Evolutionary conservation across 2,797 vertebrate species (phyloP).

Genomic region (Emydoidea blandingii): DNA sequence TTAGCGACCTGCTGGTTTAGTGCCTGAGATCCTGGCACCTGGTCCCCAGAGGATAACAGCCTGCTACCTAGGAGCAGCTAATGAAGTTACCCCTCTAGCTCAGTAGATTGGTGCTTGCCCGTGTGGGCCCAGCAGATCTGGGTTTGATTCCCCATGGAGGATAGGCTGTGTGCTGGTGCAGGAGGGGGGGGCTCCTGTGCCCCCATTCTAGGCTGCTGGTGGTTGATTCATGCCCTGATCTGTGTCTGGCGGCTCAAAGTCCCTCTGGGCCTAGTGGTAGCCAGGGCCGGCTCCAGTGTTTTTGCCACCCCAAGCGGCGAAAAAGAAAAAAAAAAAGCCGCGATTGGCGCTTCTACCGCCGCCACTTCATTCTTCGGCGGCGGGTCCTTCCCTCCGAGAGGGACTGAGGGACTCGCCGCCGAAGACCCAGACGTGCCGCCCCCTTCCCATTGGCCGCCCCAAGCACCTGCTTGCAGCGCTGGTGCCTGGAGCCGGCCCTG

Average conservation of each 20-base stretch:
- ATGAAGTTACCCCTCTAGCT: not conserved
- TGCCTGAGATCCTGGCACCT: not conserved
- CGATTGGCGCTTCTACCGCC: too few relatives aligned
- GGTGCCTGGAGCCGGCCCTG: too few relatives aligned
- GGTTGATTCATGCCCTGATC: not conserved
- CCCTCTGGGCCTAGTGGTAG: not conserved
- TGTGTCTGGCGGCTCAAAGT: not conserved
- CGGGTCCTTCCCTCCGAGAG: too few relatives aligned
- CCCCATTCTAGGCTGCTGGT: not conserved
- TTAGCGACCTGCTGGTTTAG: not conserved
- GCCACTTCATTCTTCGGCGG: too few relatives aligned
- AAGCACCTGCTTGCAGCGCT: too few relatives aligned
- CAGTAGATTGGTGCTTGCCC: not conserved
- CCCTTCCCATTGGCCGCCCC: too few relatives aligned
- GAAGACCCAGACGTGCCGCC: too few relatives aligned
- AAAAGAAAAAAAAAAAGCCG: too few relatives aligned
- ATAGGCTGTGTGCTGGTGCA: rapidly evolving
- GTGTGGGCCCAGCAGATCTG: too few relatives aligned
- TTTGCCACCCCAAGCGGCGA: too few relatives aligned
- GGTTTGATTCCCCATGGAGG: not conserved
- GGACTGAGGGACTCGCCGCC: too few relatives aligned
- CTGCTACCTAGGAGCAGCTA: not conserved
- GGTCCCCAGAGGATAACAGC: not conserved
- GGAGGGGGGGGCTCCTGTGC: not conserved
- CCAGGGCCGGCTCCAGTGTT: too few relatives aligned